Percentiles rank a stretch among this genome's conserved stretches.
These are phyloP conservation scores for Tinamus major DNA, from an alignment of 2,797 vertebrate species.

Conservation along the genomic window DNA sequence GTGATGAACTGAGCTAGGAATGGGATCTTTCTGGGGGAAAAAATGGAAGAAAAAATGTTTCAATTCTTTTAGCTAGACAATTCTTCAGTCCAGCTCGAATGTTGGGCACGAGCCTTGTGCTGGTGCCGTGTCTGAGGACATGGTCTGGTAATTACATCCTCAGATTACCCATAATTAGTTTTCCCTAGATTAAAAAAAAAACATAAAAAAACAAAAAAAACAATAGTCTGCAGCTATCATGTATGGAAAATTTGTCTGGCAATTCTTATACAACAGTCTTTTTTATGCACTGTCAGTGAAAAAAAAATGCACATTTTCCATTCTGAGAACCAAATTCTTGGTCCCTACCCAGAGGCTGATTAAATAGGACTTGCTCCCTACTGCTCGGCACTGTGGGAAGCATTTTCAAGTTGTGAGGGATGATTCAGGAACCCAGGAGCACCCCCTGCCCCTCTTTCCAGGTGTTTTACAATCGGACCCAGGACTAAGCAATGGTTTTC, in stretches of 20 bases:
- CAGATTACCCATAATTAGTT: not conserved
- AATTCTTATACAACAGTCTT: not conserved
- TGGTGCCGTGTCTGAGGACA: slow-evolving; percentile 24
- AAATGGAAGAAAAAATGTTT: not conserved
- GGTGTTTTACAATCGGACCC: not conserved
- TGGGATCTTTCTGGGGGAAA: not conserved
- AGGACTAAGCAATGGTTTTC: not conserved
- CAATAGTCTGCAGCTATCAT: not conserved
- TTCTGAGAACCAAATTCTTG: not conserved
- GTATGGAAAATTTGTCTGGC: not conserved
- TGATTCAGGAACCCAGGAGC: not conserved
- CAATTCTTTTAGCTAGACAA: not conserved
- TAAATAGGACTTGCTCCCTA: not conserved
- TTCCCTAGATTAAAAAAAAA: not conserved
- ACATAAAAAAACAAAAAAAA: not conserved
- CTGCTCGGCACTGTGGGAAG: not conserved
- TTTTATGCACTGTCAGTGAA: not conserved
- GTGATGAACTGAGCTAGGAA: not conserved
- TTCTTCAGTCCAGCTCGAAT: not conserved
- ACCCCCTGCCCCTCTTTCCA: not conserved
- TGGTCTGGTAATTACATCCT: not conserved
- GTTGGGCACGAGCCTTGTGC: not conserved
- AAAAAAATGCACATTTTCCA: not conserved
- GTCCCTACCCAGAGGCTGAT: not conserved
- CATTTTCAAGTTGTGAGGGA: not conserved